Base-by-base conservation (phyloP, 2,113 vertebrate species). In the Ctenomys sociabilis region DNA sequence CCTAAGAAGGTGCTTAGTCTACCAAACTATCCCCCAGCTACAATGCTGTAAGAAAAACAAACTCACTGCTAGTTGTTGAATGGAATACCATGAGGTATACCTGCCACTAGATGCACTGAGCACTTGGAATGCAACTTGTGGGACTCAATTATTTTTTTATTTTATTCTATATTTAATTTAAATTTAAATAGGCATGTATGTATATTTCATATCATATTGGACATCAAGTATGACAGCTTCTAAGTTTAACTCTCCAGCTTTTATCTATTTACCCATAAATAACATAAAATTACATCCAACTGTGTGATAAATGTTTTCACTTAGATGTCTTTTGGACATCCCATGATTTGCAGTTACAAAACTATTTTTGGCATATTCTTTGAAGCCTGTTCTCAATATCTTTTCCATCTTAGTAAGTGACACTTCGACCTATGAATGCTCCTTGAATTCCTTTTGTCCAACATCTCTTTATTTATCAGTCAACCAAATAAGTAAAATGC, bases 91-190 rank as follows among this genome's bases (percentile, higher is more conserved):
- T 24, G 2, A 21, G 28, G 22, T 17, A 37, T 7, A 13, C 30
- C 11, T 45, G 10, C 32, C 8, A 49, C 37, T 11, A 80, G 16
- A 21, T 1, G 45, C 26, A 32, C 0, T 3, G 32, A 92, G 30
- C 11, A 57, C 2, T 68, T 78, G 35, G 54, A 57, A 83, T 82
- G 6, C 35, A 35, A 9, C 61, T 84, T 40, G 8, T 68, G 12
- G 32, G 9, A 63, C 37, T 90, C 40, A 7, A 2, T 54, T 40
- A 7, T 13, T 64, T 37, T 93, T 40, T 52, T 12, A 30, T 30
- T 78, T 95, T 59, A 61, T 86, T 95, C 78, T 24, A 30, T 66
- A 82, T 68, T 66, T 37, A 40, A 90, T 59, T 49, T 86, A 92
- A 92, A 86, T 59, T 93, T 84, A 87, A 83, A 61, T 94, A 54